Percentiles rank a stretch among this genome's conserved stretches.
Conservation (phyloP, 2,888 invertebrate species). For the Megalurothrips usitatus region DNA sequence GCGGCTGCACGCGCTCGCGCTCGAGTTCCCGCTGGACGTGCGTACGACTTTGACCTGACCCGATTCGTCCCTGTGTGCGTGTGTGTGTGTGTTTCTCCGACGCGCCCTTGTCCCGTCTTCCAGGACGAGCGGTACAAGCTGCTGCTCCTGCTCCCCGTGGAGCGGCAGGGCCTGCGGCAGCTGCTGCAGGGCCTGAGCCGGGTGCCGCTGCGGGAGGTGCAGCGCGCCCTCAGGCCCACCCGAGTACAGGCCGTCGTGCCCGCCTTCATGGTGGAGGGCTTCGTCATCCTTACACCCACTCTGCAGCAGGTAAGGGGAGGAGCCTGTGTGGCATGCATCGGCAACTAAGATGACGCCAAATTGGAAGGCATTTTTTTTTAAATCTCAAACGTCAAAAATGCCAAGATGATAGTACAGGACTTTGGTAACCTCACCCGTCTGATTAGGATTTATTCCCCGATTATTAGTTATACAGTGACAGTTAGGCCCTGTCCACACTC, state of each 20-base stretch:
- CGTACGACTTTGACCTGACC: slow-evolving; percentile 43
- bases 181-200: slow-evolving; percentile 61
- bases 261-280: slow-evolving; percentile 73
- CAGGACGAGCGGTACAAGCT: slow-evolving; percentile 64
- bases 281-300: slow-evolving; percentile 72
- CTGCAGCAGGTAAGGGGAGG: slow-evolving; percentile 64
- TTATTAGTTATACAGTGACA: too few species aligned
- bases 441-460: too few species aligned
- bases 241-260: slow-evolving; percentile 74
- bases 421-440: too few species aligned
- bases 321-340: background rate
- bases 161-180: slow-evolving; percentile 56
- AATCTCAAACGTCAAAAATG: too few species aligned
- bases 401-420: too few species aligned
- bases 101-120: slow-evolving; percentile 32
- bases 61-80: background rate
- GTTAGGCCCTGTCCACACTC: too few species aligned
- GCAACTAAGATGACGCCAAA: background rate
- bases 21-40: slow-evolving; percentile 76
- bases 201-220: slow-evolving; percentile 60
- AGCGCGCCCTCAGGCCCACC: slow-evolving; percentile 62
- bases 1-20: slow-evolving; percentile 63
- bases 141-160: slow-evolving; percentile 65
- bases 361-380: too few species aligned
- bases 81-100: background rate